Evolutionary conservation across 2,113 vertebrate species (phyloP).

Genomic region (Fregetta grallaria): DNA sequence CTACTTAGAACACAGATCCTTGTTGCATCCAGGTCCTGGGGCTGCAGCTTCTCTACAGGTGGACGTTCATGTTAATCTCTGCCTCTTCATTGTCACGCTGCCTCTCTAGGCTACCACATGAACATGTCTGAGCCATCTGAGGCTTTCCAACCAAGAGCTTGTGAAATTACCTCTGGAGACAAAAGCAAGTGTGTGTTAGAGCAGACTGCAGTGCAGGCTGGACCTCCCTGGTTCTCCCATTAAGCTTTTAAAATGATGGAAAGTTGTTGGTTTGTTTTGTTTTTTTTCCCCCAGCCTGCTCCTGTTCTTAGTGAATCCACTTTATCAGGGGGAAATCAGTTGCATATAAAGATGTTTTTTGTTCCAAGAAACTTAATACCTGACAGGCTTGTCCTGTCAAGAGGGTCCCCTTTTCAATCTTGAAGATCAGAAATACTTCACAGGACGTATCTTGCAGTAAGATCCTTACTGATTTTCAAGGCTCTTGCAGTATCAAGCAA

Average conservation of each 20-base stretch:
- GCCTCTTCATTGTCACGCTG: not conserved
- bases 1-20: not conserved
- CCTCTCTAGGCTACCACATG: not conserved
- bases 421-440: not conserved
- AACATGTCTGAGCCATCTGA: not conserved
- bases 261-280: not conserved
- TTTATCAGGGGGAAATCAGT: not conserved
- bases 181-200: not conserved
- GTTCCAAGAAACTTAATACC: not conserved
- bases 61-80: not conserved
- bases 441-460: not conserved
- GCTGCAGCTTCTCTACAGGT: not conserved
- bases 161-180: slow-evolving; percentile 10
- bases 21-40: not conserved
- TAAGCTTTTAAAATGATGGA: not conserved
- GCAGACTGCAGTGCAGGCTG: not conserved
- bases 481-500: not conserved
- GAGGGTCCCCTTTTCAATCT: not conserved
- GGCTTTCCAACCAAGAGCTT: not conserved
- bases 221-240: not conserved
- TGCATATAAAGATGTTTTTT: not conserved
- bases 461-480: not conserved
- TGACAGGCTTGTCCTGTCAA: not conserved
- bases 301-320: not conserved
- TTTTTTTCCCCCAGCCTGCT: not conserved